Percentiles rank a stretch among this genome's conserved stretches.
Conservation (phyloP, 2,113 vertebrate species). For the Rhinolophus ferrumequinum region DNA sequence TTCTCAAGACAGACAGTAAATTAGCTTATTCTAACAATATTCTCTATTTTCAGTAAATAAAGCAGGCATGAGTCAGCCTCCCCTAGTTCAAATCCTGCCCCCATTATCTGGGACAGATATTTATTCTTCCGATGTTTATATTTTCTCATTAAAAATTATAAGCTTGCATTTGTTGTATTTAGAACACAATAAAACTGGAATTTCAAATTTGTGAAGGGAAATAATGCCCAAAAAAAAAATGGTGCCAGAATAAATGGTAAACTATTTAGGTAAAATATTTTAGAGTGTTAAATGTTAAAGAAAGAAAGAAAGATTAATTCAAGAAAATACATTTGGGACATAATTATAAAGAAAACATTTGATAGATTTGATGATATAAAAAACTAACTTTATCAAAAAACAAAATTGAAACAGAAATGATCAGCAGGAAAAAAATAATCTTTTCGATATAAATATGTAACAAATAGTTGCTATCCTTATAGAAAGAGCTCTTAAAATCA, state of each 20-base stretch:
- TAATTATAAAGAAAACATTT: not conserved
- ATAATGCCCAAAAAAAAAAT: not conserved
- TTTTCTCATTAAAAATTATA: not conserved
- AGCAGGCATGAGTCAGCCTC: not conserved
- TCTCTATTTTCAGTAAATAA: constrained; percentile 8
- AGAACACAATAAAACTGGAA: not conserved
- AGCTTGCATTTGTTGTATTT: not conserved
- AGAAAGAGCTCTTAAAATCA: not conserved
- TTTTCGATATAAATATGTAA: not conserved
- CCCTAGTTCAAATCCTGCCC: not conserved
- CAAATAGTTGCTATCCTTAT: not conserved
- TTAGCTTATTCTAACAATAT: constrained; percentile 30
- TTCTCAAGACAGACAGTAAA: constrained; percentile 66
- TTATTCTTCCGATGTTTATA: not conserved
- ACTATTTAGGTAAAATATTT: not conserved
- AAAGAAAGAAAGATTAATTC: not conserved
- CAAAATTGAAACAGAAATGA: not conserved
- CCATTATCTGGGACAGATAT: not conserved
- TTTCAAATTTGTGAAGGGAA: not conserved
- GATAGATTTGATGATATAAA: not conserved
- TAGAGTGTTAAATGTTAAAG: not conserved
- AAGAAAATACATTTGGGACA: not conserved
- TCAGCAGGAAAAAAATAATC: not conserved
- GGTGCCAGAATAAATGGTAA: not conserved
- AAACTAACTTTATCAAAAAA: not conserved